Percentiles rank a stretch among this genome's conserved stretches.
Conservation (phyloP, 2,888 invertebrate species). For the Drosophila austrosaltans region DNA sequence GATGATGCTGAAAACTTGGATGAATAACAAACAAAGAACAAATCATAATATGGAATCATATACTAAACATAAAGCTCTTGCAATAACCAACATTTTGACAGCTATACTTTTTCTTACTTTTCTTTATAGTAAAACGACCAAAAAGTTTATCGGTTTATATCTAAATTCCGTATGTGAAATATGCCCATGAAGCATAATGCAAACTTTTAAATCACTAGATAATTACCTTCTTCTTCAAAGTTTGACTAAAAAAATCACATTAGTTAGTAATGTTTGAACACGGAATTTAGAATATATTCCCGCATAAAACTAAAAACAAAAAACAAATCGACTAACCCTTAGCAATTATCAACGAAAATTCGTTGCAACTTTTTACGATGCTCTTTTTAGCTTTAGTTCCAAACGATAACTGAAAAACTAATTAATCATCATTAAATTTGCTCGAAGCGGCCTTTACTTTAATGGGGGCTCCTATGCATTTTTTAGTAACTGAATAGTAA, state of each 20-base stretch:
- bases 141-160: neutral
- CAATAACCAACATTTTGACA: constrained; percentile 26
- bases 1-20: constrained; percentile 79
- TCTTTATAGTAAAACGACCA: constrained; percentile 49
- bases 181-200: neutral
- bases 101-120: constrained; percentile 45
- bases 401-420: constrained; percentile 35
- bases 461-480: constrained; percentile 54
- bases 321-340: constrained; percentile 53
- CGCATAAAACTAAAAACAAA: constrained; percentile 6
- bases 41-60: constrained; percentile 22
- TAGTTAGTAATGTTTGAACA: neutral
- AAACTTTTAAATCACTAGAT: neutral
- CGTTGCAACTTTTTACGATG: constrained; percentile 39
- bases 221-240: neutral
- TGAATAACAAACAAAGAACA: constrained; percentile 58
- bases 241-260: neutral
- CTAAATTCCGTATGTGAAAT: neutral
- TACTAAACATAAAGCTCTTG: constrained; percentile 31
- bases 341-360: constrained; percentile 38
- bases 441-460: constrained; percentile 46
- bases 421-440: constrained; percentile 31
- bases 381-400: constrained; percentile 36
- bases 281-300: neutral
- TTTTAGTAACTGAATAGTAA: constrained; percentile 62